phyloP scores from a whole-genome alignment of 2,888 invertebrate genomes.

The Omphaloscelis lunosa region DNA sequence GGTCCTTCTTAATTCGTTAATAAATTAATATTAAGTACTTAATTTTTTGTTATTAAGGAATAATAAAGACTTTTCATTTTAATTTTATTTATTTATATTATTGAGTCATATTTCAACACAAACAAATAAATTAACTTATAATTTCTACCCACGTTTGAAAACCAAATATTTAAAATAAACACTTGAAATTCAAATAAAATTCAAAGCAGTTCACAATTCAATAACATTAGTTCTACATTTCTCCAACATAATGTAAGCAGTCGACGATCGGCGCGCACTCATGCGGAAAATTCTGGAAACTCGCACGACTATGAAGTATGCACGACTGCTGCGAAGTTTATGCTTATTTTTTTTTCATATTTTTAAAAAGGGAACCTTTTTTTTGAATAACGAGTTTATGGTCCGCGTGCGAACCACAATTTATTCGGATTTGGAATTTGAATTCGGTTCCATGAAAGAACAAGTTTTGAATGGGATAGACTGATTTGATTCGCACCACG shows the following conservation, averaged over 20 bases:
- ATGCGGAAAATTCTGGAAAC: conserved; percentile 85
- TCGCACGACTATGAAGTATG: conserved; percentile 78
- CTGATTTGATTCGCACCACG: conserved; percentile 28
- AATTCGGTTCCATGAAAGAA: conserved; percentile 49
- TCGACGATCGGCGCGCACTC: conserved; percentile 77
- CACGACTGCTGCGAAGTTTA: conserved; percentile 75
- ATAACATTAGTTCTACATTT: conserved; percentile 60
- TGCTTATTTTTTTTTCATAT: conserved; percentile 70
- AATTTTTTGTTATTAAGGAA: no score
- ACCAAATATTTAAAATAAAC: conserved; percentile 16
- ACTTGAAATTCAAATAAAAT: conserved; percentile 49
- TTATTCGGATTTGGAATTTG: conserved; percentile 63
- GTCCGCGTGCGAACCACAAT: conserved; percentile 59
- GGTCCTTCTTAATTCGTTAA: no score
- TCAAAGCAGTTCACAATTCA: conserved; percentile 54
- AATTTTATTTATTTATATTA: no score
- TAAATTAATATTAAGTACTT: no score
- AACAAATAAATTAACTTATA: not conserved
- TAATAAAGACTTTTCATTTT: no score
- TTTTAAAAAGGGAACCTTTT: conserved; percentile 50
- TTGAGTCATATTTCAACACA: not conserved
- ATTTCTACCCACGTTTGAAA: not conserved
- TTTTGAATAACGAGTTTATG: conserved; percentile 60
- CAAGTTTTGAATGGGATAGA: conserved; percentile 48
- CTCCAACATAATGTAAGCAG: conserved; percentile 63